Conservation (phyloP, 2,888 invertebrate species). For the Pegoplata infirma region DNA sequence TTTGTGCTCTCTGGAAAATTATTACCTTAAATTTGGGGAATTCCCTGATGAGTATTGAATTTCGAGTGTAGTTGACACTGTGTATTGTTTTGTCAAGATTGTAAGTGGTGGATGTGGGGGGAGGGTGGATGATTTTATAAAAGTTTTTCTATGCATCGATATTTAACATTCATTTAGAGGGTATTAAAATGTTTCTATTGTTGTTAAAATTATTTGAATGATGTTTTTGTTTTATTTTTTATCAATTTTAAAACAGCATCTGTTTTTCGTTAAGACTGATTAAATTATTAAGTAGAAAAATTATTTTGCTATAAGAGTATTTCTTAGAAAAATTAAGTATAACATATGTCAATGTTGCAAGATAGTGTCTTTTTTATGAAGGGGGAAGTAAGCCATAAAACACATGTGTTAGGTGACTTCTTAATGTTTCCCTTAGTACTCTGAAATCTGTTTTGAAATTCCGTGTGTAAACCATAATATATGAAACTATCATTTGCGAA, state of each 20-base stretch:
- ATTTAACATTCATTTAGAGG: slow-evolving; percentile 1
- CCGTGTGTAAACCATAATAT: too few relatives aligned
- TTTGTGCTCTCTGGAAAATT: slow-evolving; percentile 9
- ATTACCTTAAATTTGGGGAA: slow-evolving; percentile 46
- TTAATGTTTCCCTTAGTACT: too few relatives aligned
- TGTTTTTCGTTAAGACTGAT: slow-evolving; percentile 39
- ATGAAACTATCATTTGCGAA: too few relatives aligned
- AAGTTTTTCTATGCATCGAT: neutral
- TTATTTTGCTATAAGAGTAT: too few relatives aligned
- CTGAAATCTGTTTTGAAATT: too few relatives aligned
- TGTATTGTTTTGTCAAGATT: slow-evolving; percentile 9
- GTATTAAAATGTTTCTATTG: slow-evolving; percentile 8
- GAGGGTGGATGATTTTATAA: neutral
- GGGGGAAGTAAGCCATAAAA: too few relatives aligned
- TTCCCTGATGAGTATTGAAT: slow-evolving; percentile 44
- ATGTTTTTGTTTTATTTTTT: neutral
- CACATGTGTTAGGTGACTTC: too few relatives aligned
- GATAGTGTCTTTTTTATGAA: too few relatives aligned
- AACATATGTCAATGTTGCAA: too few relatives aligned
- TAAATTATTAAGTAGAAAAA: slow-evolving; percentile 42
- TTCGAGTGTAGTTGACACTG: slow-evolving; percentile 45
- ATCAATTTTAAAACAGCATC: slow-evolving; percentile 38
- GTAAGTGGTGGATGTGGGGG: neutral
- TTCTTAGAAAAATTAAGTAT: too few relatives aligned
- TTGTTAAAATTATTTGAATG: slow-evolving; percentile 7